Evolutionary conservation across 2,113 vertebrate species (phyloP), one percentile per base, ranked within the genome.

Genomic region (Condylura cristata): DNA sequence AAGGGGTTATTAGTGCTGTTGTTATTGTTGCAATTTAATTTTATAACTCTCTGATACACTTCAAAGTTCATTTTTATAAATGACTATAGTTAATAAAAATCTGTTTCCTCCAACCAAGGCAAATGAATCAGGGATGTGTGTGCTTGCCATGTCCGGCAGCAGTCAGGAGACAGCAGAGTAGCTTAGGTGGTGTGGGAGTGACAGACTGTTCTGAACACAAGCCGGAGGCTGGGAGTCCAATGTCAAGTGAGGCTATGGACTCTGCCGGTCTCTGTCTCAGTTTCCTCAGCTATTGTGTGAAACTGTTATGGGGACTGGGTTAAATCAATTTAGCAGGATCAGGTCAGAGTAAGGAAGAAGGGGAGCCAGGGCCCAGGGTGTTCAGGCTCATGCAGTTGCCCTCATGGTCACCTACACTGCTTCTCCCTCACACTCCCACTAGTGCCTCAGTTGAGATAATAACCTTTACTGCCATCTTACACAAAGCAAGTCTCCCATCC

Each of bases 71-170:
- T 48, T 86, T 88, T 86, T 30, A 71, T 34, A 68, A 63, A 82
- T 78, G 46, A 95, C 75, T 65, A 7, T 11, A 63, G 30, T 78
- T 92, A 72, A 86, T 85, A 79, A 86, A 71, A 90, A 60, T 65
- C 16, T 70, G 53, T 37, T 91, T 85, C 46, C 58, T 37, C 9
- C 10, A 28, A 44, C 8, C 32, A 72, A 10, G 6, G 16, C 26
- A 8, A 78, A 79, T 66, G 24, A 82, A 51, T 82, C 48, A 48
- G 61, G 11, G 65, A 10, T 3, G 24, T 63, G 70, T 61, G 84
- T 60, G 37, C 30, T 1, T 28, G 65, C 16, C 18, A 3, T 8
- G 26, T 32, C 28, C 13, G 5, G 32, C 0, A 48, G 56, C 58
- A 34, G 66, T 13, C 41, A 20, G 22, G 13, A 46, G 63, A 58